Base-by-base conservation (phyloP, 2,888 invertebrate species). In the Acronicta psi region DNA sequence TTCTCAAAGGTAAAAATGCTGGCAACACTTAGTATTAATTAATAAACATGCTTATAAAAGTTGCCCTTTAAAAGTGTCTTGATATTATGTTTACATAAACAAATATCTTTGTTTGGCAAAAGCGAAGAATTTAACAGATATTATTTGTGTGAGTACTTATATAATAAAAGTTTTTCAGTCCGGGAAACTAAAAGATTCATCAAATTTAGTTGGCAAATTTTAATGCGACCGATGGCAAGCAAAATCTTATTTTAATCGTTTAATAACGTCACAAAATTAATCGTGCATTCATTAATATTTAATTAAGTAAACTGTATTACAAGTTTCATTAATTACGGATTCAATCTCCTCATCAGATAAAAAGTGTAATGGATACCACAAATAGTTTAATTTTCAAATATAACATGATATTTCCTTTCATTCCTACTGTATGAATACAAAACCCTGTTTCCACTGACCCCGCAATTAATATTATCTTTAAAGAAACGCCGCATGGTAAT, bases 401-500 rank as follows among this genome's bases (percentile, higher is more conserved):
- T 55, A 5, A 8, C 17, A 41, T 41, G 16, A 45, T 43, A 59
- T 34, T 56, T 1, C 40, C 20, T 38, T 3, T 23, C 17, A n/a
- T n/a, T n/a, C n/a, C n/a, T n/a, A n/a, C n/a, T 40, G n/a, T 44
- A 68, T 40, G 25, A 49, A 55, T 69, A 51, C 34, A 54, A 13
- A 53, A 56, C 43, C 23, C 47, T 34, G 1, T 25, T 42, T 41
- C 18, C 17, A 34, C n/a, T 34, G 49, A 52, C 42, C n/a, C 10
- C 13, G 52, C 63, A 66, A 73, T 69, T 59, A 63, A 62, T 47
- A 44, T 47, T 72, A 67, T 75, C 64, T 65, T 17, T 43, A 70
- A 70, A 70, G 60, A 50, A 51, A 52, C 23, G 25, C 73, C 70
- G 64, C 63, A 1, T 1, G 7, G 17, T 65, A 63, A 59, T 69